These are phyloP conservation scores for Neopipo cinnamomea DNA, from an alignment of 2,113 vertebrate genomes.

Conservation along the genomic window DNA sequence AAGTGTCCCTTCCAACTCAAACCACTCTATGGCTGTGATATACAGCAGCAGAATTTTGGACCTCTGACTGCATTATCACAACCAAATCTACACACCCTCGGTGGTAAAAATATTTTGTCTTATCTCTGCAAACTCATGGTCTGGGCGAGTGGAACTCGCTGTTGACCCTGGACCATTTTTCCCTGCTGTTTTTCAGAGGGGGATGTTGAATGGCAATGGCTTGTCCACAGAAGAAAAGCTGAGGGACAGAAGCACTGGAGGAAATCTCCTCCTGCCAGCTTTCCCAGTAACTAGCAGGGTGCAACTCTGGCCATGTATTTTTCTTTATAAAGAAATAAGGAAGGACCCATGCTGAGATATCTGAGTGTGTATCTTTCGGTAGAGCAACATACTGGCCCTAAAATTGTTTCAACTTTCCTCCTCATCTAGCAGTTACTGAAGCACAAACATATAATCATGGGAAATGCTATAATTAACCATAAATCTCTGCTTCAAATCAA, in stretches of 20 bases:
- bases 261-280: background rate
- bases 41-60: background rate
- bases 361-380: background rate
- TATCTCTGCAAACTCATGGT: background rate
- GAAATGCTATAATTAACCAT: conserved; percentile 55
- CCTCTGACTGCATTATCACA: background rate
- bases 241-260: background rate
- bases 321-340: background rate
- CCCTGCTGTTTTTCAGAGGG: background rate
- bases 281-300: background rate
- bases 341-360: background rate
- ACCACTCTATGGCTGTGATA: fast-evolving
- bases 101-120: background rate
- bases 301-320: background rate
- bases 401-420: conserved; percentile 7
- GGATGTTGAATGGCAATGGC: background rate
- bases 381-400: background rate
- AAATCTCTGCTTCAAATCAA: conserved; percentile 45
- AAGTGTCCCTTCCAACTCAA: background rate
- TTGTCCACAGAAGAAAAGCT: background rate
- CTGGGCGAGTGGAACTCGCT: background rate
- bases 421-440: conserved; percentile 49
- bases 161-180: background rate
- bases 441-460: conserved; percentile 30
- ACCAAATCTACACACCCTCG: background rate